Conservation (phyloP, 2,888 invertebrate genomes). For the Neria commutata region DNA sequence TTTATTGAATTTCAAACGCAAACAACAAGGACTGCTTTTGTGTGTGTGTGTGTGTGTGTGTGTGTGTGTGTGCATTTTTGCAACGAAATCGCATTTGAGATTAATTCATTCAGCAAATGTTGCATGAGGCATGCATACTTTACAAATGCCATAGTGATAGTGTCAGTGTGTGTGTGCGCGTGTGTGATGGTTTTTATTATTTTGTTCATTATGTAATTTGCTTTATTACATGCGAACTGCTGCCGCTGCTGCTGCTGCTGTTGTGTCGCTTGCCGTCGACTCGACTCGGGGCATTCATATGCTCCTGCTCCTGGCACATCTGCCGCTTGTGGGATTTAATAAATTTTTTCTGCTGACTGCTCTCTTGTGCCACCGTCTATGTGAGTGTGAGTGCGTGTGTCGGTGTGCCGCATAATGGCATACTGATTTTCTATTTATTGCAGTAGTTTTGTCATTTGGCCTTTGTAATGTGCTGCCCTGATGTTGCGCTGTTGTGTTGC, state of each 20-base stretch:
- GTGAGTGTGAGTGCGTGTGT: slow-evolving; percentile 25
- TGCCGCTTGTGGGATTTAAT: slow-evolving; percentile 47
- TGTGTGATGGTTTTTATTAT: neutral
- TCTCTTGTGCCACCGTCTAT: too few relatives aligned
- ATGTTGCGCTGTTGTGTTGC: neutral
- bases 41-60: too few relatives aligned
- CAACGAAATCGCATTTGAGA: neutral
- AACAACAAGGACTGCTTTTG: neutral
- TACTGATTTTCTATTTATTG: slow-evolving; percentile 51
- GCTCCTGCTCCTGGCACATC: too few relatives aligned
- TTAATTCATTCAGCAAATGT: neutral
- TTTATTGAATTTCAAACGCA: slow-evolving; percentile 11
- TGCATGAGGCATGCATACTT: neutral
- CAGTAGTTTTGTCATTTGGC: slow-evolving; percentile 38
- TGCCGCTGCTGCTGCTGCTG: slow-evolving; percentile 10
- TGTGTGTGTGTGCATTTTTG: neutral
- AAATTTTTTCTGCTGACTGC: slow-evolving; percentile 49
- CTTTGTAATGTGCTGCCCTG: slow-evolving; percentile 22
- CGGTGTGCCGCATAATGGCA: slow-evolving; percentile 20
- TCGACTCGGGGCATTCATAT: too few relatives aligned
- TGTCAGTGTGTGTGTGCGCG: neutral
- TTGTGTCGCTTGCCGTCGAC: neutral
- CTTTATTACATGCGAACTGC: slow-evolving; percentile 36
- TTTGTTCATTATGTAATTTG: slow-evolving; percentile 50
- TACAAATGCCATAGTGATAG: too few relatives aligned